A percentile compares a stretch with the other conserved stretches of the same genome.
Conservation (phyloP, 2,797 vertebrate species). For the Spinus pinus region DNA sequence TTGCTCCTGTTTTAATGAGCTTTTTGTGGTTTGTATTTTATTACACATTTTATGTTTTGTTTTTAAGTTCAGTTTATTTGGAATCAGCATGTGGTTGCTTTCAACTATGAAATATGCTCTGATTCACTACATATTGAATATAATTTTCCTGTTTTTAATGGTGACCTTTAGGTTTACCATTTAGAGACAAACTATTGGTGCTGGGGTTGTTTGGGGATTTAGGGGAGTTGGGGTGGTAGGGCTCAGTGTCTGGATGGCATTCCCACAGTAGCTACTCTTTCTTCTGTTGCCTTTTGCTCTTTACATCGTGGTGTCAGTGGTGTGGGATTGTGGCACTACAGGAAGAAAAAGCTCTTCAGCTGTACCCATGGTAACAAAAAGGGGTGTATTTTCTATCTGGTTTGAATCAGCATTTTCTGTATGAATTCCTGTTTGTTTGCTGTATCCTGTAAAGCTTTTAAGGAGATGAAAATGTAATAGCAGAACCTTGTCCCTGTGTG, state of each 20-base stretch:
- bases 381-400: fast-evolving
- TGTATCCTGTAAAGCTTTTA: neutral
- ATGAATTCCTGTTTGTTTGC: neutral
- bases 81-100: neutral
- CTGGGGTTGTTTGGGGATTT: neutral
- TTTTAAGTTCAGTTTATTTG: neutral
- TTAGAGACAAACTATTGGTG: neutral
- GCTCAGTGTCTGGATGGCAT: neutral
- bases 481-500: neutral
- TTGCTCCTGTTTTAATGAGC: neutral
- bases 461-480: neutral
- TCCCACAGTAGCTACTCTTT: neutral
- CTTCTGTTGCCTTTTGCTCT: neutral
- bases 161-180: neutral
- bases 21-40: neutral
- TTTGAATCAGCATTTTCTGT: neutral
- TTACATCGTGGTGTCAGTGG: neutral
- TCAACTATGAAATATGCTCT: neutral
- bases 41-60: neutral
- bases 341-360: neutral
- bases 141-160: neutral
- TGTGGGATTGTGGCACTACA: neutral
- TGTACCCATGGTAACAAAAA: neutral
- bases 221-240: fast-evolving
- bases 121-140: neutral